Evolutionary conservation across 2,888 invertebrate genomes (phyloP).

Genomic region (Polietes domitor): DNA sequence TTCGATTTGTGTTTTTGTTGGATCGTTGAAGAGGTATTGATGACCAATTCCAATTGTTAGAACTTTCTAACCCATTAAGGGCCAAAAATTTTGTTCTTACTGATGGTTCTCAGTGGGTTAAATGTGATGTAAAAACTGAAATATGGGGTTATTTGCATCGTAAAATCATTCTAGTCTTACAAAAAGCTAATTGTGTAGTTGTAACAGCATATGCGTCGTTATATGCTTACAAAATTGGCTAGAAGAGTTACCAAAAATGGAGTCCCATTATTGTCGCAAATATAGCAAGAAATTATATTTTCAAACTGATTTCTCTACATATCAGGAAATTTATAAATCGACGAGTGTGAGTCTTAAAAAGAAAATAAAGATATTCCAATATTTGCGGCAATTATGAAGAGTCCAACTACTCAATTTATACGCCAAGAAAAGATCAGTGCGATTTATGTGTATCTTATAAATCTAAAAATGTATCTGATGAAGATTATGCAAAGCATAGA

Average conservation of each 20-base stretch:
- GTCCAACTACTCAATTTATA: slow-evolving; percentile 25
- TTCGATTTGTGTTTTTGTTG: no score
- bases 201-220: no score
- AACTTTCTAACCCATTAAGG: no score
- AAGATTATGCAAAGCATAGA: slow-evolving; percentile 19
- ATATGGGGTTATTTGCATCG: no score
- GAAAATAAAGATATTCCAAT: slow-evolving; percentile 13
- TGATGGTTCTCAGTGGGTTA: no score
- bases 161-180: no score
- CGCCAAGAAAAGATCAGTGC: slow-evolving; percentile 1
- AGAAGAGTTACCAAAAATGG: slow-evolving; percentile 37
- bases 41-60: no score
- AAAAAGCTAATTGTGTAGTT: no score
- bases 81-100: no score
- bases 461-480: slow-evolving; percentile 18
- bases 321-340: slow-evolving; percentile 2
- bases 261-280: slow-evolving; percentile 47
- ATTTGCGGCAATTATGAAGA: neutral
- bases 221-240: no score
- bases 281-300: slow-evolving; percentile 44
- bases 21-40: no score
- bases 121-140: no score
- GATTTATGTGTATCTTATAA: neutral
- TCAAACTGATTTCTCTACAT: slow-evolving; percentile 25
- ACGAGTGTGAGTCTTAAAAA: neutral